Conservation (phyloP, 2,797 vertebrate species). For the Hydrophis major region DNA sequence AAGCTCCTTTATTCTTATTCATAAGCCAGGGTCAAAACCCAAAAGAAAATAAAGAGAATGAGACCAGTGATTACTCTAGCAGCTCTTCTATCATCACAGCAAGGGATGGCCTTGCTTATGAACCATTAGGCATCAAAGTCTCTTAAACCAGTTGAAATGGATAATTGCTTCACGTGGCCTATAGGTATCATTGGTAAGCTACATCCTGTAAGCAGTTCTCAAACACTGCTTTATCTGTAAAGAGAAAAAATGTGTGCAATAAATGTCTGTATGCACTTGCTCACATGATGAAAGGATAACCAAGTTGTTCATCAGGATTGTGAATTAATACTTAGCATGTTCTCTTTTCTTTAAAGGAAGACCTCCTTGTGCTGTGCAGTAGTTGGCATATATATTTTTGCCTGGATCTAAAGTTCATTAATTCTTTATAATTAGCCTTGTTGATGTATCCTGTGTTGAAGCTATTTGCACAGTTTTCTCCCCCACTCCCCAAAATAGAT, state of each 20-base stretch:
- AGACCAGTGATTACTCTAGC: not conserved
- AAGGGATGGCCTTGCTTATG: not conserved
- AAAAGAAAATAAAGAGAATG: not conserved
- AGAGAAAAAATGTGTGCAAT: not conserved
- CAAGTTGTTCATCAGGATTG: slow-evolving; percentile 11
- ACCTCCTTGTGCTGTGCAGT: not conserved
- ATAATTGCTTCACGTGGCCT: slow-evolving; percentile 30
- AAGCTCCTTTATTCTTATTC: not conserved
- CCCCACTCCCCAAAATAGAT: slow-evolving; percentile 23
- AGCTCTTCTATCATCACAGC: not conserved
- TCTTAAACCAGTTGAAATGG: slow-evolving; percentile 3
- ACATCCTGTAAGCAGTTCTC: rapidly evolving
- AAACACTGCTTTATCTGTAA: not conserved
- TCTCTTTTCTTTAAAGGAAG: not conserved
- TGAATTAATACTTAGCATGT: not conserved
- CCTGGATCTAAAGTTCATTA: slow-evolving; percentile 8
- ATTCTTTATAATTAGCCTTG: slow-evolving; percentile 35
- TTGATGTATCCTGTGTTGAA: slow-evolving; percentile 6
- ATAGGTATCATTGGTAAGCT: slow-evolving; percentile 54
- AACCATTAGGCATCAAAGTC: not conserved
- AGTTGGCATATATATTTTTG: slow-evolving; percentile 15
- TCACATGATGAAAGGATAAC: not conserved
- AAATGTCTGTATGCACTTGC: not conserved
- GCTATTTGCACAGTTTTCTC: slow-evolving; percentile 34
- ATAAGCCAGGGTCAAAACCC: not conserved